Percentiles rank a stretch among this genome's conserved stretches.
Evolutionary conservation across 92 coral and sea anemone species (phyloP).

Genomic region (Epizoanthus scotinus): DNA sequence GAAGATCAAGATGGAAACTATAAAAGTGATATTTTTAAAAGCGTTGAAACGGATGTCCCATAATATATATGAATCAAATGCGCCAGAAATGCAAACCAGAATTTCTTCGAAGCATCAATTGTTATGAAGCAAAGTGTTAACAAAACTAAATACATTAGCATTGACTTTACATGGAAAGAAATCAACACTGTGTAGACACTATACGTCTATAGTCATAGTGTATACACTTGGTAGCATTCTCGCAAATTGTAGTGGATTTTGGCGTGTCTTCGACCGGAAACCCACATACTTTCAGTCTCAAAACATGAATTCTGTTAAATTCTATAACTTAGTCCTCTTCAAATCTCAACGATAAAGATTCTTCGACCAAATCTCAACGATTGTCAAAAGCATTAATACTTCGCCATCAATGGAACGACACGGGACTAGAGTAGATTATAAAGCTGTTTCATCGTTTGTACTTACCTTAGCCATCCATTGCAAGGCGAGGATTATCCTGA

Average conservation of each 20-base stretch:
- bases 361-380: background rate
- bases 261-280: conserved; percentile 21
- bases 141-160: conserved; percentile 19
- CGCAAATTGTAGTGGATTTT: background rate
- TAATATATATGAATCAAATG: background rate
- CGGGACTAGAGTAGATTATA: background rate
- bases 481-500: background rate
- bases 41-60: background rate
- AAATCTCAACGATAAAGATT: background rate
- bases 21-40: background rate
- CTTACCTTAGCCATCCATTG: conserved; percentile 32
- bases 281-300: background rate
- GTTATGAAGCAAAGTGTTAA: background rate
- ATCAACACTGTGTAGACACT: no score
- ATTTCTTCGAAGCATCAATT: conserved; percentile 3
- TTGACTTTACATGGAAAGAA: conserved; percentile 29
- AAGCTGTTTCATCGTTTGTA: background rate
- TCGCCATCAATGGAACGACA: background rate
- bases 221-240: background rate
- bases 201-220: background rate
- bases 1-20: no score
- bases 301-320: background rate
- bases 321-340: background rate
- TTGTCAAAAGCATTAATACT: background rate
- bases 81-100: background rate